Evolutionary conservation across 2,888 invertebrate species (phyloP), one percentile per base, ranked within the genome.

Genomic region (Pammene aurita): DNA sequence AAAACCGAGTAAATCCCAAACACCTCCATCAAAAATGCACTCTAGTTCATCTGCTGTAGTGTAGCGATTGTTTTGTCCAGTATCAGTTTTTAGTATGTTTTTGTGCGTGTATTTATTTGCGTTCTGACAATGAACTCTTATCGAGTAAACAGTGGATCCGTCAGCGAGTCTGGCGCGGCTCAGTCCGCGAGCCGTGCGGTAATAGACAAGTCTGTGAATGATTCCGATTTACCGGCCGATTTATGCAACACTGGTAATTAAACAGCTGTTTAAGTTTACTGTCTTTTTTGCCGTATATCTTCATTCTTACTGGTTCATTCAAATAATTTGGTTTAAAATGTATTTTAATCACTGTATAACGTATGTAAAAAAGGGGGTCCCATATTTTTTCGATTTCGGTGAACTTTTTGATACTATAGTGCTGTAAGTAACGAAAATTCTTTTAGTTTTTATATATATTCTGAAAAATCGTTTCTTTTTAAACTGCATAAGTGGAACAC

Each of bases 51-150:
- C 2, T n/a, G 10, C 1, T 9, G 41, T 61, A 61, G 50, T 41
- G 50, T 62, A 52, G 41, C 16, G 6, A 62, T 52, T 52, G 18
- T 18, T n/a, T 41, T 10, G 62, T 18, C 50, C 41, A 41, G 48
- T 5, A 4, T 48, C 7, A 13, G 35, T 48, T 48, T 38, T 61
- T 61, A 50, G 35, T 48, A 13, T 38, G 48, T 61, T 62, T n/a
- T 52, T 62, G 50, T 41, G 9, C 13, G 18, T 38, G 61, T 52
- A 38, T 89, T 86, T 88, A 86, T 87, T 87, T 84, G 84, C 86
- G 80, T 82, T 85, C 90, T 91, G 91, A 92, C 91, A 90, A 90
- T 92, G 92, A 92, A 91, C 91, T 89, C 88, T 83, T 83, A 82
- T 84, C 78, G 80, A 81, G 85, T 90, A 90, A 90, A 90, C 91